phyloP scores from a whole-genome alignment of 2,888 invertebrate species.

The Drosophila testacea region DNA sequence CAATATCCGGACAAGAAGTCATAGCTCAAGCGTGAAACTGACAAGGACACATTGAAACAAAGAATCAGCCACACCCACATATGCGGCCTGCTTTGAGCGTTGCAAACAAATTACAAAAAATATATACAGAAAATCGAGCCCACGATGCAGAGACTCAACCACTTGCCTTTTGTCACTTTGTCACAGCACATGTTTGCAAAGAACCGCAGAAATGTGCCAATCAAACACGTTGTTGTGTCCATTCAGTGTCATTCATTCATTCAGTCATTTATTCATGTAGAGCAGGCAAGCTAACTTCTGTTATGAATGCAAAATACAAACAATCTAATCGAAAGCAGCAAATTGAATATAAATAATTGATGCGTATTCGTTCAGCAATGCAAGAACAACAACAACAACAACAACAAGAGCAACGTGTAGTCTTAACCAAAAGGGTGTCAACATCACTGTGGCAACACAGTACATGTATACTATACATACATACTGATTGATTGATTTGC shows the following conservation, averaged over 20 bases:
- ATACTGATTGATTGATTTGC: slow-evolving; percentile 63
- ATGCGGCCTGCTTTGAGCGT: slow-evolving; percentile 24
- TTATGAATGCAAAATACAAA: slow-evolving; percentile 52
- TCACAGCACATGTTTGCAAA: slow-evolving; percentile 45
- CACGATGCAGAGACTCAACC: slow-evolving; percentile 26
- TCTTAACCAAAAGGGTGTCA: slow-evolving; percentile 24
- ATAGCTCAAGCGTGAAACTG: slow-evolving; percentile 59
- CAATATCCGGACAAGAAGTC: slow-evolving; percentile 51
- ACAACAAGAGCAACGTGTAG: slow-evolving; percentile 12
- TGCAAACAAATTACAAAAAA: slow-evolving; percentile 34
- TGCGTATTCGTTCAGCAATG: slow-evolving; percentile 37
- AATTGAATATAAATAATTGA: slow-evolving; percentile 78
- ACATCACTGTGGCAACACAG: slow-evolving; percentile 31
- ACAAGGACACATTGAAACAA: slow-evolving; percentile 57
- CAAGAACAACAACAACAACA: slow-evolving; percentile 27
- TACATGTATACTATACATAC: slow-evolving; percentile 12
- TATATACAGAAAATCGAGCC: slow-evolving; percentile 41
- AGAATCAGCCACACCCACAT: slow-evolving; percentile 22
- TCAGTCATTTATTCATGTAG: slow-evolving; percentile 38
- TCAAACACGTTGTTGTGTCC: slow-evolving; percentile 32
- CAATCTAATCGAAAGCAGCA: slow-evolving; percentile 73
- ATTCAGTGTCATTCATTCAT: slow-evolving; percentile 34
- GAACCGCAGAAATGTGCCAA: slow-evolving; percentile 28
- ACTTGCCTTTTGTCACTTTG: slow-evolving; percentile 30
- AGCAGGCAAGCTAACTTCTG: slow-evolving; percentile 28